Percentiles rank a stretch among this genome's conserved stretches.
Conservation (phyloP, 2,888 invertebrate genomes). For the Clepsis dumicolana region DNA sequence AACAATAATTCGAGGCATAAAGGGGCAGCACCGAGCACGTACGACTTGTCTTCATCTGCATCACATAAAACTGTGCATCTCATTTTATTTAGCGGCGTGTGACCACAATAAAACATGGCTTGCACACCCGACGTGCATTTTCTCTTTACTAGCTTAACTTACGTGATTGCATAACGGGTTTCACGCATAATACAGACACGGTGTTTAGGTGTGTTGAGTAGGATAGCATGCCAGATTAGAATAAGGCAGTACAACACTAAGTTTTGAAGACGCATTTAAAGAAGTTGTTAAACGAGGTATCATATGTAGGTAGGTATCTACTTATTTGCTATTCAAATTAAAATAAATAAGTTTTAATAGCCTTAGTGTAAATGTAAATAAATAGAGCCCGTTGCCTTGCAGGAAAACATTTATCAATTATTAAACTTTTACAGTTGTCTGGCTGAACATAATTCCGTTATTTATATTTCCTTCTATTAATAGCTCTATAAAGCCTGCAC, state of each 20-base stretch:
- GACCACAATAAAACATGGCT: slow-evolving; percentile 12
- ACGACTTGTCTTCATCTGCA: slow-evolving; percentile 59
- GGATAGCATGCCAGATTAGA: too few species aligned
- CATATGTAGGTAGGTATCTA: too few species aligned
- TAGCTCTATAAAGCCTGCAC: neutral
- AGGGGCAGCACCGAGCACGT: slow-evolving; percentile 61
- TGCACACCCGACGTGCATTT: slow-evolving; percentile 13
- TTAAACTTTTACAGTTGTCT: neutral
- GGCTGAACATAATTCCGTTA: neutral
- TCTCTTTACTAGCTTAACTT: neutral
- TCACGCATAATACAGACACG: neutral
- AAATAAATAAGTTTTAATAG: too few species aligned
- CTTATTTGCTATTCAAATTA: too few species aligned
- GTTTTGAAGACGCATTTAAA: too few species aligned
- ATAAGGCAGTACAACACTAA: too few species aligned
- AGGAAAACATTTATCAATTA: neutral
- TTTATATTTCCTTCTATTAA: slow-evolving; percentile 7
- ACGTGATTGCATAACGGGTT: slow-evolving; percentile 6
- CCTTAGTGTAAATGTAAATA: too few species aligned
- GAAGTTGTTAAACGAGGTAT: too few species aligned
- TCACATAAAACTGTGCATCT: slow-evolving; percentile 51
- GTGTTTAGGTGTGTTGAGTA: neutral
- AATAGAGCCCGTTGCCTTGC: neutral
- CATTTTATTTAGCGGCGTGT: slow-evolving; percentile 50
- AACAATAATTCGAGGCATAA: slow-evolving; percentile 61